Conservation (phyloP, 1,140 invertebrate genomes). For the Pseudobourletiella spinata region DNA sequence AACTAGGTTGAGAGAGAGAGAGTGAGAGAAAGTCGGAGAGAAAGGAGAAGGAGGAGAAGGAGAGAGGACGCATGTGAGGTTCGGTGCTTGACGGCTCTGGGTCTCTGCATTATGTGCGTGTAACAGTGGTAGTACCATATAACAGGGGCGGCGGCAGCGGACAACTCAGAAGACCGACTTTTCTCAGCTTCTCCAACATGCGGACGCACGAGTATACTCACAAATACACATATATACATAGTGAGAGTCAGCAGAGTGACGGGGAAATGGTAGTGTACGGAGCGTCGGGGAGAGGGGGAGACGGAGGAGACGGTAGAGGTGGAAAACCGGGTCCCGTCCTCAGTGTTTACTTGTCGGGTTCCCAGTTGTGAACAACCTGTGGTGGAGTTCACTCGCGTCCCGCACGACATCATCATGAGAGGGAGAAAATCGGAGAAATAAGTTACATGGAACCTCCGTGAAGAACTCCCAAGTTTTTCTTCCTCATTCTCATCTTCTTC, state of each 20-base stretch:
- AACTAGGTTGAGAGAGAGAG: background rate
- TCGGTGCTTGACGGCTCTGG: background rate
- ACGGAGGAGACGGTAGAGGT: background rate
- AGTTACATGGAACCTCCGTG: background rate
- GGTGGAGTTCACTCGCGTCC: constrained; percentile 19
- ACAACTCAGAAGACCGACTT: background rate
- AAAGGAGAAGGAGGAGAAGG: background rate
- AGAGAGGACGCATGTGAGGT: background rate
- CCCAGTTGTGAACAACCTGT: constrained; percentile 25
- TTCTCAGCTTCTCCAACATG: background rate
- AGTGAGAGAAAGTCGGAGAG: no score
- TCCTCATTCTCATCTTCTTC: background rate
- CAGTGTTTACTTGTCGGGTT: background rate
- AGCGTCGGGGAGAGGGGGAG: no score
- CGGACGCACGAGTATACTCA: background rate
- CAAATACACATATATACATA: no score
- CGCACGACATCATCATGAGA: no score
- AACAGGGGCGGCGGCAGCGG: background rate
- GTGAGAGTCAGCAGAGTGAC: no score
- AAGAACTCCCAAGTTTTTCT: background rate
- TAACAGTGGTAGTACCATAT: background rate
- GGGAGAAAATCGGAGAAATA: no score
- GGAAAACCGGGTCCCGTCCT: background rate
- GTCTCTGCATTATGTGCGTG: background rate
- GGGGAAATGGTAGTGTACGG: no score